Percentiles rank a stretch among this genome's conserved stretches.
phyloP scores from a whole-genome alignment of 2,888 invertebrate genomes.

The Cataglyphis rosenhaueri region DNA sequence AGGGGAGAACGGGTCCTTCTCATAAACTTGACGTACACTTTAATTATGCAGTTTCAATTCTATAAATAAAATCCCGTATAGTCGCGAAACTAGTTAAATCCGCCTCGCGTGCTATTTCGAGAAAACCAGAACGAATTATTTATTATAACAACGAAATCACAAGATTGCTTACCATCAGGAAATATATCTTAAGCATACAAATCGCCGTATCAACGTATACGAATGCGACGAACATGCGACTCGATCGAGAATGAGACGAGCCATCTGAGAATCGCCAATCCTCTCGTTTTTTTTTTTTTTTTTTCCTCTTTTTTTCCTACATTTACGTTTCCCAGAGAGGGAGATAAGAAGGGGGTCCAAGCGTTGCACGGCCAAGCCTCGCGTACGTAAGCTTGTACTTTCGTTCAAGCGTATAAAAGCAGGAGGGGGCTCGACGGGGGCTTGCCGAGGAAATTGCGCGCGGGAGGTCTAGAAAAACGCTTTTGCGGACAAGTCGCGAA shows the following conservation, averaged over 20 bases:
- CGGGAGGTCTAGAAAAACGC: conserved; percentile 52
- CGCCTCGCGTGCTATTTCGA: conserved; percentile 27
- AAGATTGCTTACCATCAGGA: not conserved
- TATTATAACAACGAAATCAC: not conserved
- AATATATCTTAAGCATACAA: not conserved
- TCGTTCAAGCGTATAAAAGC: conserved; percentile 63
- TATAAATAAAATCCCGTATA: not conserved
- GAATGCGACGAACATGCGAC: not conserved
- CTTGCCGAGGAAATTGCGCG: conserved; percentile 41
- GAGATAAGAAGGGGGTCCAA: conserved; percentile 12
- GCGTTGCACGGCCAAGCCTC: conserved; percentile 59
- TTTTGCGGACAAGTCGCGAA: conserved; percentile 60
- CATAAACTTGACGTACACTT: not conserved
- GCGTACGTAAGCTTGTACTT: conserved; percentile 72
- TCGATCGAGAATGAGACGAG: not conserved
- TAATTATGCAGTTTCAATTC: conserved; percentile 22
- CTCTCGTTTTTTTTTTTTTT: not conserved
- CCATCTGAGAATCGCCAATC: not conserved
- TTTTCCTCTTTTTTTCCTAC: conserved; percentile 7
- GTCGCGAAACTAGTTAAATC: conserved; percentile 18
- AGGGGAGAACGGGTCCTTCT: not conserved
- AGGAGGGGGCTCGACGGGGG: conserved; percentile 58
- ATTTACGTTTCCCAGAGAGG: not conserved
- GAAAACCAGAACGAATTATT: conserved; percentile 16
- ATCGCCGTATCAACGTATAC: not conserved